phyloP scores from a whole-genome alignment of 2,888 invertebrate genomes.

The Leucophora obtusa region DNA sequence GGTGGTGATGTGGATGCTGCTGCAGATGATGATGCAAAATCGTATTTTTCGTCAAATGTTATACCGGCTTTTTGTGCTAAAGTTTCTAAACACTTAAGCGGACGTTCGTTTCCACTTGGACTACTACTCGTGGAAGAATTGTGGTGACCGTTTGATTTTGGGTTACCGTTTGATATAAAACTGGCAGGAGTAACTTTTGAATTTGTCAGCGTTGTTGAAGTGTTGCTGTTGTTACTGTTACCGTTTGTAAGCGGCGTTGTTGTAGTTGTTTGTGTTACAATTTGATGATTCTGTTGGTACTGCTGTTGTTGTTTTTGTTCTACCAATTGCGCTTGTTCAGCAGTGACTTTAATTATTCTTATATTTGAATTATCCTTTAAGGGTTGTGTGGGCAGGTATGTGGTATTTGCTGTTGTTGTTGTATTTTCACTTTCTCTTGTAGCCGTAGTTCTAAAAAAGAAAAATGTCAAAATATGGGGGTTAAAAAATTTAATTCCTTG shows the following conservation, averaged over 20 bases:
- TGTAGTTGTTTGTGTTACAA: conserved; percentile 79
- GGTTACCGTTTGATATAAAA: conserved; percentile 20
- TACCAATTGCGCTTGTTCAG: conserved; percentile 74
- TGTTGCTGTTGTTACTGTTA: conserved; percentile 69
- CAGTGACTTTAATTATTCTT: conserved; percentile 70
- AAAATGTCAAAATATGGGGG: background rate
- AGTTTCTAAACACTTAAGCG: conserved; percentile 85
- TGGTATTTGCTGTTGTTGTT: conserved; percentile 67
- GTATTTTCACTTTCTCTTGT: conserved; percentile 67
- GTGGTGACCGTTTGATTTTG: conserved; percentile 24
- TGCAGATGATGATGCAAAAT: conserved; percentile 80
- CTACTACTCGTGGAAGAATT: conserved; percentile 55
- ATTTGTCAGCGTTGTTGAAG: conserved; percentile 63
- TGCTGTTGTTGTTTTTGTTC: conserved; percentile 78
- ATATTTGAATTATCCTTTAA: conserved; percentile 78
- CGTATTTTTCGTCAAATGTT: conserved; percentile 87
- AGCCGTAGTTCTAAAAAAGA: conserved; percentile 52
- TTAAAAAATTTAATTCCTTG: background rate
- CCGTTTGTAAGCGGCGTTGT: conserved; percentile 73
- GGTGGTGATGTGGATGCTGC: conserved; percentile 51
- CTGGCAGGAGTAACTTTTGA: conserved; percentile 34
- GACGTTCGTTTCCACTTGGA: conserved; percentile 75
- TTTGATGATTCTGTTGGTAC: conserved; percentile 72
- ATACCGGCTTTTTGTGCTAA: conserved; percentile 87
- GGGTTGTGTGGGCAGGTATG: conserved; percentile 74